Percentiles rank a stretch among this genome's conserved stretches.
These are phyloP conservation scores for Drosophila vallismaia DNA, from an alignment of 2,888 invertebrate species.

Conservation along the genomic window DNA sequence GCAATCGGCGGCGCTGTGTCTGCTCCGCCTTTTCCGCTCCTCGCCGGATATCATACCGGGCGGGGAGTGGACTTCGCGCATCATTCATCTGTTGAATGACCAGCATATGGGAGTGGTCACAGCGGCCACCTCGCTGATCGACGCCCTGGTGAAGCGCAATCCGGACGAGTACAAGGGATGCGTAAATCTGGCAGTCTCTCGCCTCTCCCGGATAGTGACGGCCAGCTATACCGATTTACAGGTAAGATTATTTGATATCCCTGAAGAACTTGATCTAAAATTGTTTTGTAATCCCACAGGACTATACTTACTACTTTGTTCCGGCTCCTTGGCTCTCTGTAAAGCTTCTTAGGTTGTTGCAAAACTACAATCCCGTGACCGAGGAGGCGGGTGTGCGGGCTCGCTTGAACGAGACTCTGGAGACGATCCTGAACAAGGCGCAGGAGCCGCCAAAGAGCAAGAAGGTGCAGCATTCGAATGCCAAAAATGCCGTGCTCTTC, in stretches of 20 bases:
- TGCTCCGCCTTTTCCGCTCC: constrained; percentile 96
- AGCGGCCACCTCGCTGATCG: constrained; percentile 98
- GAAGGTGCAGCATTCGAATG: constrained; percentile 99
- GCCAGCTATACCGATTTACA: constrained; percentile 98
- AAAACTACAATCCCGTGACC: constrained; percentile 98
- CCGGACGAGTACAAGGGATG: constrained; percentile 99
- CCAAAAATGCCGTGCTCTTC: constrained; percentile 99
- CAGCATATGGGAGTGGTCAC: constrained; percentile 99
- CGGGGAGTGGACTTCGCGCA: constrained; percentile 99
- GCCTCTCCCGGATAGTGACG: constrained; percentile 98
- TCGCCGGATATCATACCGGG: constrained; percentile 98
- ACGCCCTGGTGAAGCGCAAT: constrained; percentile 98
- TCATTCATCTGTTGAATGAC: constrained; percentile 99
- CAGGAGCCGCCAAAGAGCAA: constrained; percentile 99
- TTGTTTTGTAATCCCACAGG: constrained; percentile 85
- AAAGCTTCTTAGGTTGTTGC: constrained; percentile 96
- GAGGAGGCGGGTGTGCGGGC: constrained; percentile 99
- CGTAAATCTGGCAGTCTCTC: constrained; percentile 98
- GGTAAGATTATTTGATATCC: not conserved
- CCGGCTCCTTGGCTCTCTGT: constrained; percentile 99
- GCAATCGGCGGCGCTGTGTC: constrained; percentile 98
- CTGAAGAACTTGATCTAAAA: not conserved
- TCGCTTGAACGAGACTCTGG: constrained; percentile 97
- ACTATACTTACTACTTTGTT: constrained; percentile 99
- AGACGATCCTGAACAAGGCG: constrained; percentile 98